These are phyloP conservation scores for Eledona agricola DNA, from an alignment of 2,888 invertebrate species.

Conservation along the genomic window DNA sequence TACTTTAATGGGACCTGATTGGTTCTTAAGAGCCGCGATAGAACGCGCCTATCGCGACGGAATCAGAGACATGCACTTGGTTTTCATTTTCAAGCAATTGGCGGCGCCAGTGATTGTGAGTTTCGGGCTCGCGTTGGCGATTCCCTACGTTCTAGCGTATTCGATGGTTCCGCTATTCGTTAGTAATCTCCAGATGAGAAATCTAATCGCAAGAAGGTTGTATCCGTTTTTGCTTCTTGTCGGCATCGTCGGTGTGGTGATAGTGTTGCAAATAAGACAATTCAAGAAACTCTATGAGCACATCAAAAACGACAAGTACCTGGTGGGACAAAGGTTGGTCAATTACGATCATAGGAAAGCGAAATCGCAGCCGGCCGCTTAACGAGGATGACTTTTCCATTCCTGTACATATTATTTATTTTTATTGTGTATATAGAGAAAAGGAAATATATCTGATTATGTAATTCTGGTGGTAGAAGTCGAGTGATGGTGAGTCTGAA, in stretches of 20 bases:
- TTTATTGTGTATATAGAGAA: conserved; percentile 23
- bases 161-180: conserved; percentile 76
- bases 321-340: conserved; percentile 94
- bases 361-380: conserved; percentile 60
- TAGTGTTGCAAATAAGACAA: conserved; percentile 89
- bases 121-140: conserved; percentile 87
- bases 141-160: conserved; percentile 92
- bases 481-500: conserved; percentile 5
- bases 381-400: conserved; percentile 21
- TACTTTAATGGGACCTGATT: conserved; percentile 98
- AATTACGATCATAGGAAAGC: conserved; percentile 91
- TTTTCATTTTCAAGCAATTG: conserved; percentile 83
- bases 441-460: conserved; percentile 17
- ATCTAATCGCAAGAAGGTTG: conserved; percentile 82
- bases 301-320: conserved; percentile 98
- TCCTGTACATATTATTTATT: conserved; percentile 30
- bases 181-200: conserved; percentile 71
- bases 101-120: conserved; percentile 90
- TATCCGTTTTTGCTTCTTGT: conserved; percentile 89
- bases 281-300: conserved; percentile 95
- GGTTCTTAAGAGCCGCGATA: conserved; percentile 89
- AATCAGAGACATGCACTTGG: conserved; percentile 89
- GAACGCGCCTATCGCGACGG: conserved; percentile 95
- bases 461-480: conserved; percentile 12
- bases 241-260: conserved; percentile 72